Evolutionary conservation across 2,797 vertebrate genomes (phyloP), one percentile per base, ranked within the genome.

Genomic region (Rhincodon typus): DNA sequence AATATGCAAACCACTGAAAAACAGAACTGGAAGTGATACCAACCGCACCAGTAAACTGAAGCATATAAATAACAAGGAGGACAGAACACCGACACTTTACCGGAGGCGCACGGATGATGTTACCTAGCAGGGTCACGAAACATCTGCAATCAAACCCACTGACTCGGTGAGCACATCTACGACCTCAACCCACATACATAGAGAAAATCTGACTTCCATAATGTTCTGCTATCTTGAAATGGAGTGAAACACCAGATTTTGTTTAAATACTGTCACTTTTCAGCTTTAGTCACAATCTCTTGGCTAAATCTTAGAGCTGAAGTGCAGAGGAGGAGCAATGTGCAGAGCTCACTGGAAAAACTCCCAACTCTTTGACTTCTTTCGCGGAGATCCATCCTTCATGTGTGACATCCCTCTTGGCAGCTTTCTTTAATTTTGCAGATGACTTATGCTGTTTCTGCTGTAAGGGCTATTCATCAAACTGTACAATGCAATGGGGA

Each of bases 401-500:
- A 38, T 94, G 93, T 50, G 38, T 46, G n/a, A 70, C 69, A 94
- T 13, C 21, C 10, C 42, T 50, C 67, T 42, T 70, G 93, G 38
- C 93, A 70, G 38, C 93, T 25, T 46, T 94, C 93, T 46, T 94
- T 70, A 69, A 46, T 46, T 94, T 69, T 94, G n/a, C 38, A 42
- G 93, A 94, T 72, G 93, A 69, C n/a, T 69, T 90, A 53, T 30
- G 53, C 53, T 90, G 25, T 62, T 46, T 27, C n/a, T 94, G n/a
- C n/a, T 27, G 23, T 23, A 42, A 38, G 19, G 21, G 10, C 66
- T 38, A 70, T 38, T 42, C 38, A 1, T 46, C 38, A 90, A 62
- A 34, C 13, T 0, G 13, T 17, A 27, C 57, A 23, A 66, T 2
- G 53, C 57, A 90, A 90, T 46, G 25, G 82, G 82, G 82, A 46